Conservation (phyloP, 1,140 invertebrate species). For the Eupristina koningsbergeri region DNA sequence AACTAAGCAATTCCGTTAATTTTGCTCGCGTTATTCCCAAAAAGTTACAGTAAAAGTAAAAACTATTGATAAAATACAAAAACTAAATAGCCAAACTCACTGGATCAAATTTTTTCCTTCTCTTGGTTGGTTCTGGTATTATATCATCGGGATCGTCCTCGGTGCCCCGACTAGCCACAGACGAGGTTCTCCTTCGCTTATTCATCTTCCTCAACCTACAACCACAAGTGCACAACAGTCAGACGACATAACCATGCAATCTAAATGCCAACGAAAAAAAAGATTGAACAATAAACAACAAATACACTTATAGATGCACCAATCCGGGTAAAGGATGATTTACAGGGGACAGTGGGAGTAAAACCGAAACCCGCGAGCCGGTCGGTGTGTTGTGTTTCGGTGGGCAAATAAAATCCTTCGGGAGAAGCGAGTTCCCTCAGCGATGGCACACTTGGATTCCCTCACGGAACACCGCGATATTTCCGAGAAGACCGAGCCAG, state of each 20-base stretch:
- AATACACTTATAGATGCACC: conserved; percentile 41
- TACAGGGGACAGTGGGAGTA: background rate
- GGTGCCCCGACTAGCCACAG: conserved; percentile 79
- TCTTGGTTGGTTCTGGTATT: conserved; percentile 71
- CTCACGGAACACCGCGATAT: conserved; percentile 1
- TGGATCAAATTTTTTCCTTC: conserved; percentile 74
- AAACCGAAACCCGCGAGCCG: conserved; percentile 27
- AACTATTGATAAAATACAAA: background rate
- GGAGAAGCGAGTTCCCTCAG: conserved; percentile 11
- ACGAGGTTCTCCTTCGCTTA: conserved; percentile 80
- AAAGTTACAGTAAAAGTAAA: background rate
- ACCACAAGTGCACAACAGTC: conserved; percentile 17
- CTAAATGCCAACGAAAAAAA: conserved; percentile 19
- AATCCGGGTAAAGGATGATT: conserved; percentile 34
- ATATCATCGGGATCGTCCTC: conserved; percentile 75
- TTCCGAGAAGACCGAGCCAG: conserved; percentile 38
- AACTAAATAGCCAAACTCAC: conserved; percentile 60
- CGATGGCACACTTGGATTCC: conserved; percentile 23
- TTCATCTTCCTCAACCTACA: conserved; percentile 71
- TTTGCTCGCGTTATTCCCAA: background rate
- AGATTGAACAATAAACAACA: conserved; percentile 34
- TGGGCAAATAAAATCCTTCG: conserved; percentile 10
- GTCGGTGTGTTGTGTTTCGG: conserved; percentile 3
- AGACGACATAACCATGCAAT: conserved; percentile 36
- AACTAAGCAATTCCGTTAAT: background rate